Conservation (phyloP, 2,113 vertebrate species). For the Hucho hucho region DNA sequence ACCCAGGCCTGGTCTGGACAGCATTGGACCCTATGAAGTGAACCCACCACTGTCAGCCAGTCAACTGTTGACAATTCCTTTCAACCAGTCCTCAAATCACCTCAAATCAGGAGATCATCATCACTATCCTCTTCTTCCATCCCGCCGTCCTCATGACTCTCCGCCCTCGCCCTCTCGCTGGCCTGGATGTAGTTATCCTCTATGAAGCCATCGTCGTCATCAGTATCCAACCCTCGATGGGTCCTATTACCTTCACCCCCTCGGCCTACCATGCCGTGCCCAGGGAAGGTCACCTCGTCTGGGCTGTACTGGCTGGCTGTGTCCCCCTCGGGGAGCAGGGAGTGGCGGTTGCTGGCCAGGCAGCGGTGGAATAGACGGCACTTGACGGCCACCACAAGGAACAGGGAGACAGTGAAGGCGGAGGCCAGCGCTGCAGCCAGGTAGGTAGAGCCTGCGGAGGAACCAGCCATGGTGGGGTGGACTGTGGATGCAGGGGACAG, state of each 20-base stretch:
- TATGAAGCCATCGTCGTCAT: conserved; percentile 88
- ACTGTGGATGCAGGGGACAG: no score
- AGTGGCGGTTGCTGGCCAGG: conserved; percentile 83
- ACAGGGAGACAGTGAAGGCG: conserved; percentile 72
- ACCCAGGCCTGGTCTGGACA: neutral
- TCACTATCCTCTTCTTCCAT: conserved; percentile 62
- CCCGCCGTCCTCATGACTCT: conserved; percentile 31
- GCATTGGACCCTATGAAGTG: no score
- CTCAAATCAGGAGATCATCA: conserved; percentile 64
- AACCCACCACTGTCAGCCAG: neutral
- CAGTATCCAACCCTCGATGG: conserved; percentile 69
- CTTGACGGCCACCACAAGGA: conserved; percentile 79
- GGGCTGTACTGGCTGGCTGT: conserved; percentile 61
- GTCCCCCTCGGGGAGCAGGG: conserved; percentile 70
- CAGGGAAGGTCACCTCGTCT: conserved; percentile 28
- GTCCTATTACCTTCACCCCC: neutral
- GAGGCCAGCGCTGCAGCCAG: conserved; percentile 76
- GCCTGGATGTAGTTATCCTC: conserved; percentile 95
- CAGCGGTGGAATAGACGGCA: conserved; percentile 82
- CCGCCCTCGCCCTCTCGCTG: conserved; percentile 65
- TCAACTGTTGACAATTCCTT: neutral
- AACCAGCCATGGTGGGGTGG: neutral
- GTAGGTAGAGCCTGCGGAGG: conserved; percentile 69
- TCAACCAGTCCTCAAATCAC: conserved; percentile 34
- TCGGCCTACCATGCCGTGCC: conserved; percentile 23